A percentile compares a stretch with the other conserved stretches of the same genome.
These are phyloP conservation scores for Plagodis pulveraria DNA, from an alignment of 2,888 invertebrate genomes.

Conservation along the genomic window DNA sequence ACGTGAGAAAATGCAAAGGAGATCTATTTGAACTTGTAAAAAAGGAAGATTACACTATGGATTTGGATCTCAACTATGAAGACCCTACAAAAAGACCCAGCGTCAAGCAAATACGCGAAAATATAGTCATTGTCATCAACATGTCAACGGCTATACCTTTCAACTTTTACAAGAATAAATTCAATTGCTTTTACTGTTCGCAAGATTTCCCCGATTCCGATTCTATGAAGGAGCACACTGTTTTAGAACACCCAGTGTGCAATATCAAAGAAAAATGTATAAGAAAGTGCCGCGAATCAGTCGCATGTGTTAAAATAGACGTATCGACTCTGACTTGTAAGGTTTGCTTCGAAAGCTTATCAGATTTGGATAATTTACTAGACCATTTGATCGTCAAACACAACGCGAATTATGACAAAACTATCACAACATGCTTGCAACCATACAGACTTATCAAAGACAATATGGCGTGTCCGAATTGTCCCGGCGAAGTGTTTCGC, in stretches of 20 bases:
- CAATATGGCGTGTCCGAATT: constrained; percentile 73
- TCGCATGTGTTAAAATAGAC: constrained; percentile 77
- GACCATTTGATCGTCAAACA: constrained; percentile 74
- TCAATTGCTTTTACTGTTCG: constrained; percentile 78
- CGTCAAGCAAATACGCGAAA: constrained; percentile 74
- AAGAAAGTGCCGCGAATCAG: constrained; percentile 73
- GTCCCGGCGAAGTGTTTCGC: constrained; percentile 67
- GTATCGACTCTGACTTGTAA: constrained; percentile 72
- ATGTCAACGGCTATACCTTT: constrained; percentile 81
- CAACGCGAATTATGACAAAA: constrained; percentile 70
- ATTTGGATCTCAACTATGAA: constrained; percentile 63
- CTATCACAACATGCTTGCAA: constrained; percentile 72
- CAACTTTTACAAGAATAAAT: constrained; percentile 78
- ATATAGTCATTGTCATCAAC: constrained; percentile 72
- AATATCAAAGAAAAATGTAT: constrained; percentile 74
- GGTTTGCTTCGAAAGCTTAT: constrained; percentile 68
- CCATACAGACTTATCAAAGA: constrained; percentile 73
- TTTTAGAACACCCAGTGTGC: constrained; percentile 70
- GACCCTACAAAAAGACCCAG: constrained; percentile 62
- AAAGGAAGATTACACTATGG: constrained; percentile 66
- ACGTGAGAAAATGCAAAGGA: constrained; percentile 68
- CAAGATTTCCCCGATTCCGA: constrained; percentile 77
- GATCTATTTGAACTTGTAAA: constrained; percentile 60
- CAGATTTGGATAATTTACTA: constrained; percentile 62
- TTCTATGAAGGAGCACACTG: constrained; percentile 69